A percentile compares a stretch with the other conserved stretches of the same genome.
phyloP scores from a whole-genome alignment of 2,797 vertebrate species.

The Brotogeris chrysoptera region DNA sequence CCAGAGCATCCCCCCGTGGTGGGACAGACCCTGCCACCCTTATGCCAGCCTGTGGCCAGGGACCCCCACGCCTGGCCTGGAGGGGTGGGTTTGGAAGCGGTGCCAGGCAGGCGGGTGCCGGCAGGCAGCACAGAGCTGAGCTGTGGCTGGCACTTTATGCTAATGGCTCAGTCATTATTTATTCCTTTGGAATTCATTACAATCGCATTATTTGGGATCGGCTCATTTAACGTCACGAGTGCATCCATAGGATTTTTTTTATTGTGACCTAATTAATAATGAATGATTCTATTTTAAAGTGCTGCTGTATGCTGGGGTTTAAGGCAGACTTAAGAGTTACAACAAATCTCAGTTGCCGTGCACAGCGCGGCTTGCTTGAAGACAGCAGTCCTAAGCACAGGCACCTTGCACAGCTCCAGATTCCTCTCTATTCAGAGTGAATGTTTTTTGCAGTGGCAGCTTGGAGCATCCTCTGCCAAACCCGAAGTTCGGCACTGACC shows the following conservation, averaged over 20 bases:
- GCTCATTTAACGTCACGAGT: background rate
- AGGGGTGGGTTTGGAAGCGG: background rate
- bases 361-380: fast-evolving
- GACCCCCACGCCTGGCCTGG: background rate
- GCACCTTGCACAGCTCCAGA: background rate
- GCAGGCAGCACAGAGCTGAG: slow-evolving; percentile 45
- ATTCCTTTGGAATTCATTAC: slow-evolving; percentile 54
- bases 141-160: slow-evolving; percentile 59
- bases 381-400: background rate
- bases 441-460: background rate
- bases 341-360: fast-evolving
- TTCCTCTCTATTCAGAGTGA: background rate
- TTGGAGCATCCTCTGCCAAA: background rate
- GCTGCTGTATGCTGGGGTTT: fast-evolving
- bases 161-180: slow-evolving; percentile 42
- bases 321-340: background rate
- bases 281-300: background rate
- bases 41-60: background rate
- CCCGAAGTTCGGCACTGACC: background rate
- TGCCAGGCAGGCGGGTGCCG: slow-evolving; percentile 12
- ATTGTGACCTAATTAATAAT: slow-evolving; percentile 29
- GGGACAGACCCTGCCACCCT: background rate
- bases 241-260: background rate
- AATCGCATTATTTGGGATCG: background rate
- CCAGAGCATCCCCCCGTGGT: fast-evolving